Base-by-base conservation (phyloP, 2,797 vertebrate species). In the Argyrosomus regius region DNA sequence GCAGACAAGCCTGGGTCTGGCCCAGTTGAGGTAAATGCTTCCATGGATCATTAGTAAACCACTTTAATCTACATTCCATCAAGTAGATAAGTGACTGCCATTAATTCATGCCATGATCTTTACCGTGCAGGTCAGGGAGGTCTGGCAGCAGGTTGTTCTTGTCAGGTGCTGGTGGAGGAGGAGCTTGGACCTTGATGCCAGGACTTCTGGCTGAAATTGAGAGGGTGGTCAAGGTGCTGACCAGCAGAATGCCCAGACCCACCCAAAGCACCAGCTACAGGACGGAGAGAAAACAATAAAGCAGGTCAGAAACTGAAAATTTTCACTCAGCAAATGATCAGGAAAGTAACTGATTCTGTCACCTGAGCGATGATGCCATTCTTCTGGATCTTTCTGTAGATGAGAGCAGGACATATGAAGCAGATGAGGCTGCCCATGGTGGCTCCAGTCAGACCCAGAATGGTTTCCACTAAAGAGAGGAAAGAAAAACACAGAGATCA, bases 341-440 rank as follows among this genome's bases (percentile, higher is more conserved):
- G 7, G 5, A 46, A 11, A 52, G 35, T 24, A 39, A 31, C 0
- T 8, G 26, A 50, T 50, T 75, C 12, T 26, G 18, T 81, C 82
- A 99, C 98, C 98, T 98, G 98, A 81, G 98, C 96, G 20, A 96
- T 92, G 63, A 98, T 78, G 1, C 95, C 86, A 35, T 94, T 98
- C 94, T 97, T 98, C 94, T 99, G 98, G 91, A 97, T 96, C 90
- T 97, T 99, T 92, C 89, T 97, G 93, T 97, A 97, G 94, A 99
- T 99, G 80, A 99, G 97, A 79, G 98, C 98, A 0, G 98, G 98
- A 87, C 98, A 99, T 88, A 99, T 96, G 86, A 99, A 99, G 92
- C 98, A 99, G 94, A 99, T 99, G 88, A 99, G 96, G 90, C 97
- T 99, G 48, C 98, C 98, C 97, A 98, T 99, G 1, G 97, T 99